These are phyloP conservation scores for Coleophora flavipennella DNA, from an alignment of 2,888 invertebrate genomes.

Conservation along the genomic window DNA sequence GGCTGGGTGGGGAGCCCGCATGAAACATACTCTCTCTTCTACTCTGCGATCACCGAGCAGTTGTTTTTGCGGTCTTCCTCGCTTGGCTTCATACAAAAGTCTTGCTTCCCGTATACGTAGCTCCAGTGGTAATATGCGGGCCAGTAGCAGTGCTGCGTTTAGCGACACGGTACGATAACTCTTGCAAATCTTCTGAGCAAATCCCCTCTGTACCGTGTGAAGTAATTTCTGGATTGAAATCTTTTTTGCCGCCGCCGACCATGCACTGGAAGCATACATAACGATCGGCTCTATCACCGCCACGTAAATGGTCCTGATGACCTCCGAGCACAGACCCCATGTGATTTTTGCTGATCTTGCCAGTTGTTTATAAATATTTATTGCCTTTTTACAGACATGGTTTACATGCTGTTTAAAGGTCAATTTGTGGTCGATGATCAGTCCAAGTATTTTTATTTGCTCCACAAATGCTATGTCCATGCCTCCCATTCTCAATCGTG, in stretches of 20 bases:
- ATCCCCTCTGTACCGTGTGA: not conserved
- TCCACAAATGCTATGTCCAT: not conserved
- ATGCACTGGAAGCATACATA: not conserved
- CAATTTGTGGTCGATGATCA: constrained; percentile 9
- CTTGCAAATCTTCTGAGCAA: constrained; percentile 3
- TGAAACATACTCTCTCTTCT: not conserved
- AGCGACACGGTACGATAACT: constrained; percentile 5
- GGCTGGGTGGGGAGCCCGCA: not conserved
- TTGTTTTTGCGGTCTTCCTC: not conserved
- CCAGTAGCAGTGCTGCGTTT: constrained; percentile 5
- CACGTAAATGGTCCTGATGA: not conserved
- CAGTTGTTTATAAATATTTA: constrained; percentile 4
- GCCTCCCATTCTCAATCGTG: constrained; percentile 10
- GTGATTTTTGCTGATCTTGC: constrained; percentile 2
- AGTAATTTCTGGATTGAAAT: not conserved
- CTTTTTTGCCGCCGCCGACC: not conserved
- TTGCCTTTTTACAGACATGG: constrained; percentile 6
- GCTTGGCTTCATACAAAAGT: not conserved
- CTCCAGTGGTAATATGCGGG: constrained; percentile 10
- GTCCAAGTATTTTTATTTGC: constrained; percentile 11
- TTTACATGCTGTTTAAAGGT: constrained; percentile 8
- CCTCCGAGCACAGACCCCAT: constrained; percentile 6
- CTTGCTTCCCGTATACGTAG: constrained; percentile 1
- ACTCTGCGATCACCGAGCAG: not conserved
- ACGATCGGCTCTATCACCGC: not conserved